Evolutionary conservation across 2,888 invertebrate genomes (phyloP).

Genomic region (Drosophila subquinaria): DNA sequence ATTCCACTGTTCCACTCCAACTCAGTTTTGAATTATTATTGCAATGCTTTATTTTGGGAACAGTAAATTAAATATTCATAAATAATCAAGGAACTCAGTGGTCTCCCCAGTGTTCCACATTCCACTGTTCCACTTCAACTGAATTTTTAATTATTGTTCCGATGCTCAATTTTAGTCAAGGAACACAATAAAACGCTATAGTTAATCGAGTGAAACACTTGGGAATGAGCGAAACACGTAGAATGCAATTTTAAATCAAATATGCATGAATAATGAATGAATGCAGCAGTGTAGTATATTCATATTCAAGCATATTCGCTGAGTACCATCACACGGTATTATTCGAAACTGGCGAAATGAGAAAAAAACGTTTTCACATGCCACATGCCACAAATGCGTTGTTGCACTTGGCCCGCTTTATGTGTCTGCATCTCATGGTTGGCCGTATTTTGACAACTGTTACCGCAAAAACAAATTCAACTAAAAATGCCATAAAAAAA

Average conservation of each 20-base stretch:
- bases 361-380: slow-evolving; percentile 19
- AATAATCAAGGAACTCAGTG: too few relatives aligned
- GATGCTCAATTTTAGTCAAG: too few relatives aligned
- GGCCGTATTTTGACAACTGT: slow-evolving; percentile 78
- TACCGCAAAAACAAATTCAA: slow-evolving; percentile 67
- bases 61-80: too few relatives aligned
- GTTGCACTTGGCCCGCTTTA: slow-evolving; percentile 22
- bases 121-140: neutral
- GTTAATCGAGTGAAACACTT: neutral
- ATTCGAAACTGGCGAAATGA: slow-evolving; percentile 3
- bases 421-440: slow-evolving; percentile 37
- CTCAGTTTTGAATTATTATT: neutral
- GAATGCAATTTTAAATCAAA: slow-evolving; percentile 2
- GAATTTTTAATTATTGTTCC: neutral
- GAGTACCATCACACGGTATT: neutral
- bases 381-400: slow-evolving; percentile 21
- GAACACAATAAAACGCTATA: neutral
- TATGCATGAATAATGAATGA: slow-evolving; percentile 12
- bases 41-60: too few relatives aligned
- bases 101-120: too few relatives aligned
- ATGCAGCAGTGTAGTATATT: neutral
- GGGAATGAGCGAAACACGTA: slow-evolving; percentile 7
- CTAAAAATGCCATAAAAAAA: slow-evolving; percentile 51
- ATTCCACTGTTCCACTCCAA: neutral
- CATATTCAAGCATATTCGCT: neutral